Evolutionary conservation across 2,113 vertebrate species (phyloP).

Genomic region (Brachyhypopomus occidentalis): DNA sequence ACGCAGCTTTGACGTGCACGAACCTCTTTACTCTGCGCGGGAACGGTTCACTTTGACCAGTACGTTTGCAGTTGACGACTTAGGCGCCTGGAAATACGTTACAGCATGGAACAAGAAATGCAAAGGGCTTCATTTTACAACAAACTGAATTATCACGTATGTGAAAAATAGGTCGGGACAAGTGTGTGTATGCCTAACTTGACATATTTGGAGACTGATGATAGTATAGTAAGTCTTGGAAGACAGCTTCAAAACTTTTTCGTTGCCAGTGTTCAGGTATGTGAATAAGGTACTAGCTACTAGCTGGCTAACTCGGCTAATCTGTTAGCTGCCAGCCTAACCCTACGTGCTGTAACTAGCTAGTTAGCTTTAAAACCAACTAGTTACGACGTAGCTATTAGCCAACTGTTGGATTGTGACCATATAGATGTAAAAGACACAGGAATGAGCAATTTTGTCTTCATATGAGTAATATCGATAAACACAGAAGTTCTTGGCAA

Average conservation of each 20-base stretch:
- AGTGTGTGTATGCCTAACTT: not conserved
- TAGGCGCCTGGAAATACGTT: not conserved
- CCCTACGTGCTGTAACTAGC: too few species aligned
- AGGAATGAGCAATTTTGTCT: too few species aligned
- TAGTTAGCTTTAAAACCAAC: too few species aligned
- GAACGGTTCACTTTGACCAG: not conserved
- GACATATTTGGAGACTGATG: not conserved
- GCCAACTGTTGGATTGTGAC: too few species aligned
- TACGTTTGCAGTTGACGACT: constrained; percentile 17
- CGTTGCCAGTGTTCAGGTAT: not conserved
- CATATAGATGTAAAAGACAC: too few species aligned
- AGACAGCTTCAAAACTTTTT: not conserved
- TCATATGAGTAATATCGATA: too few species aligned
- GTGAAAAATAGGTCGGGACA: not conserved
- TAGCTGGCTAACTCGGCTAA: constrained; percentile 1
- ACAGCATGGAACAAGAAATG: not conserved
- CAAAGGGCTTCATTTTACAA: too few species aligned
- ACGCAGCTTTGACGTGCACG: not conserved
- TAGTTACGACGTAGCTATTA: too few species aligned
- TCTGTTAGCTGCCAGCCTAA: not conserved
- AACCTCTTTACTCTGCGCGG: not conserved
- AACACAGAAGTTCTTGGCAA: too few species aligned
- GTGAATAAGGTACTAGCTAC: constrained; percentile 3
- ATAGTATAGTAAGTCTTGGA: not conserved
- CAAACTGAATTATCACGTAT: too few species aligned